A percentile compares a stretch with the other conserved stretches of the same genome.
phyloP scores from a whole-genome alignment of 2,797 vertebrate genomes.

The Sebastes kiyomatsui region DNA sequence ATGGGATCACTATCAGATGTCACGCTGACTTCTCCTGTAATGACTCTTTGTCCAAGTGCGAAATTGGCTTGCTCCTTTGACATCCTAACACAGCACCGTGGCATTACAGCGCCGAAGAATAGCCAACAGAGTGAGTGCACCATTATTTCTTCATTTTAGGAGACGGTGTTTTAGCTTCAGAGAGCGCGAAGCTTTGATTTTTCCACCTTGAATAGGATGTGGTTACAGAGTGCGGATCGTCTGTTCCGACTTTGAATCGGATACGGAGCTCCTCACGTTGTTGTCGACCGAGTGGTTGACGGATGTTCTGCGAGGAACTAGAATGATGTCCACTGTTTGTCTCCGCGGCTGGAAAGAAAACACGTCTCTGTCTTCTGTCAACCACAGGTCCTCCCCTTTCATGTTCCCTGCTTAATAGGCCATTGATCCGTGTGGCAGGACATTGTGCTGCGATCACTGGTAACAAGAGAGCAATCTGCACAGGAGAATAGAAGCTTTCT shows the following conservation, averaged over 20 bases:
- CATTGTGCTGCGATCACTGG: constrained; percentile 47
- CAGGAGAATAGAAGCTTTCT: constrained; percentile 29
- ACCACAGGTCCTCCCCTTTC: constrained; percentile 40
- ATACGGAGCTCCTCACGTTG: neutral
- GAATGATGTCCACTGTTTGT: constrained; percentile 40
- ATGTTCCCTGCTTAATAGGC: constrained; percentile 59
- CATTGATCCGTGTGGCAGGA: constrained; percentile 63
- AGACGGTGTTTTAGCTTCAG: constrained; percentile 7
- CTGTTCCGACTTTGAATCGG: constrained; percentile 10
- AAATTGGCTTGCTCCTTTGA: constrained; percentile 58
- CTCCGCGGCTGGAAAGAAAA: constrained; percentile 30
- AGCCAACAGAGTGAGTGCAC: constrained; percentile 5
- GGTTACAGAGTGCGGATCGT: constrained; percentile 15
- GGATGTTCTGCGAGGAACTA: constrained; percentile 20
- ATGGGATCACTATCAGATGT: constrained; percentile 43
- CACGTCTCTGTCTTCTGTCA: constrained; percentile 35
- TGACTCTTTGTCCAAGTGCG: constrained; percentile 54
- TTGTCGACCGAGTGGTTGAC: constrained; percentile 20
- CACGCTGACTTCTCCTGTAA: constrained; percentile 50
- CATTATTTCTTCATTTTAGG: constrained; percentile 30
- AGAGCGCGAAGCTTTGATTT: constrained; percentile 21
- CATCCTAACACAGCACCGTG: constrained; percentile 29
- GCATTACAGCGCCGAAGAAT: constrained; percentile 25
- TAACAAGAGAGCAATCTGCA: constrained; percentile 60
- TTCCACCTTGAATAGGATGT: constrained; percentile 11